Evolutionary conservation across 1,140 invertebrate genomes (phyloP).

Genomic region (Zelostemma sp.): DNA sequence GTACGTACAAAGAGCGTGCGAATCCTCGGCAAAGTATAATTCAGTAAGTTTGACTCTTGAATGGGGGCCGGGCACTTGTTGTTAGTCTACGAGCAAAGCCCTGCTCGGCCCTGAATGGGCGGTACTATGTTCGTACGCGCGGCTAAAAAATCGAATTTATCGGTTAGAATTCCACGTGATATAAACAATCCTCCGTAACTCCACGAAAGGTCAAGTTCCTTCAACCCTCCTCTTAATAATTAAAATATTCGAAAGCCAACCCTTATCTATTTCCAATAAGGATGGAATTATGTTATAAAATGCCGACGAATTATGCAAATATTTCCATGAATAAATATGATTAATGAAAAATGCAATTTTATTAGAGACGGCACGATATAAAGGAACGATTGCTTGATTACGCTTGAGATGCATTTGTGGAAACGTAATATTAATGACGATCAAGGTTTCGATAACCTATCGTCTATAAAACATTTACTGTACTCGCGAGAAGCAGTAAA

Average conservation of each 20-base stretch:
- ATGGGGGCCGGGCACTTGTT: constrained; percentile 42
- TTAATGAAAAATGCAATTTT: too few species aligned
- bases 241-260: not conserved
- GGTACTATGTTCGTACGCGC: constrained; percentile 53
- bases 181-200: constrained; percentile 4
- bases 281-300: too few species aligned
- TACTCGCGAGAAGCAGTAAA: not conserved
- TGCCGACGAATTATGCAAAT: too few species aligned
- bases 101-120: constrained; percentile 43
- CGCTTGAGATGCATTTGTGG: not conserved
- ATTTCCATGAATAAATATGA: too few species aligned
- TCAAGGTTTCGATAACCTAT: constrained; percentile 29
- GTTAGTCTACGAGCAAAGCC: constrained; percentile 33
- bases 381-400: not conserved
- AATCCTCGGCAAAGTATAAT: constrained; percentile 45
- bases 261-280: too few species aligned
- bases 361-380: too few species aligned
- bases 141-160: constrained; percentile 57
- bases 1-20: constrained; percentile 1
- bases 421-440: not conserved
- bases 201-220: not conserved
- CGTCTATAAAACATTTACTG: constrained; percentile 47
- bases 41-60: constrained; percentile 56
- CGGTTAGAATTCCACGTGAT: constrained; percentile 29
- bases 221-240: not conserved